Evolutionary conservation across 2,113 vertebrate genomes (phyloP), one percentile per base, ranked within the genome.

Genomic region (Alouatta palliata): DNA sequence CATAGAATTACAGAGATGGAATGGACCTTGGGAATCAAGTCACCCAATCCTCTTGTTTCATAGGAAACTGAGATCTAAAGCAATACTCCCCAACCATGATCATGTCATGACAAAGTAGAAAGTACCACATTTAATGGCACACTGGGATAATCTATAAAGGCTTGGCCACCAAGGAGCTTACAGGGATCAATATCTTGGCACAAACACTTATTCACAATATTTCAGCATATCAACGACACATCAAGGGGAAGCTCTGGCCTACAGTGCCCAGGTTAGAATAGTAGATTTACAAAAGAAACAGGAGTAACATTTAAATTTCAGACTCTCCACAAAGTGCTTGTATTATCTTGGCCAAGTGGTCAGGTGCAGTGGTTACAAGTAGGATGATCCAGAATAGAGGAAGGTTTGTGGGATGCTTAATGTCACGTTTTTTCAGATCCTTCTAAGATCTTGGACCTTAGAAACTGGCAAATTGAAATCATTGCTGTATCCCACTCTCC

Each of bases 1-100:
- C 27, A 71, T 35, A 86, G 90, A 96, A 94, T 85, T 87, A n/a
- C 21, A 94, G 49, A 47, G 32, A 61, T 87, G 73, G 58, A 96
- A 71, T 93, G 25, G 35, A 91, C 56, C 37, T 80, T 95, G 56
- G 54, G 52, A 96, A 96, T 91, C 58, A 91, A 40, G 43, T 92
- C 79, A 30, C 12, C 35, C 35, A 87, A 37, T n/a, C 23, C 12
- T 68, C 37, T 82, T 35, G 37, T 81, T 88, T 96, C 64, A 70
- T 14, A 64, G 47, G 52, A 97, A 86, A 68, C 20, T 86, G 43
- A 91, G 70, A 58, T 75, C 61, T 86, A 58, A 64, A 97, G 35
- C 27, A 58, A n/a, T 85, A 45, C 70, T 83, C 95, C 2, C 21
- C 85, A 85, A 19, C 49, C 3, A 45, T 32, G 32, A 76, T 47